Conservation (phyloP, 2,113 vertebrate genomes). For the Balaenoptera acutorostrata region DNA sequence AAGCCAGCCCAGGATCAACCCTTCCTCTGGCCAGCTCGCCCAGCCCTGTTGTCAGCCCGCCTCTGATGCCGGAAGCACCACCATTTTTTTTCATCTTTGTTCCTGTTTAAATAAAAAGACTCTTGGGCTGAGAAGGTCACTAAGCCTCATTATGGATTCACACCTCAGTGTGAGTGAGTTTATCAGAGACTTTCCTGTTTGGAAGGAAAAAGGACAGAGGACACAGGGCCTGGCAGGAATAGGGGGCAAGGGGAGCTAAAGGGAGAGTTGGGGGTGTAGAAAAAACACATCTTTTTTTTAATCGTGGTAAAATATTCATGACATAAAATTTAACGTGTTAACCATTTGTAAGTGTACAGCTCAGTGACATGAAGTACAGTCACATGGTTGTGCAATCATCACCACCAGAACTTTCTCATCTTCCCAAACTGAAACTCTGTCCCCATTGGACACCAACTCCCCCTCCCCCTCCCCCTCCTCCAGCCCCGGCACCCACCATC, state of each 20-base stretch:
- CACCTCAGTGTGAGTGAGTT: neutral
- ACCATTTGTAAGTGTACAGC: fast-evolving
- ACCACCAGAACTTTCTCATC: neutral
- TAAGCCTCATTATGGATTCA: too few relatives aligned
- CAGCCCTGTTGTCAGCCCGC: neutral
- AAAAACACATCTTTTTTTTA: neutral
- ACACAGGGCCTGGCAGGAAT: neutral
- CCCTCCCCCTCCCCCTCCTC: too few relatives aligned
- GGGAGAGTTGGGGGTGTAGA: fast-evolving
- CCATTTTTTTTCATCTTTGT: neutral
- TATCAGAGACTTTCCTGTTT: neutral
- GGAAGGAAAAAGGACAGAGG: neutral
- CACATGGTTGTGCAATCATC: fast-evolving
- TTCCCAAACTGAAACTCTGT: neutral
- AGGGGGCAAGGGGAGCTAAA: fast-evolving
- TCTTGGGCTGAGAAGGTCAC: neutral
- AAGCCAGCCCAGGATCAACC: neutral
- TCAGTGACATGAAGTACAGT: fast-evolving
- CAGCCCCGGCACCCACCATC: too few relatives aligned
- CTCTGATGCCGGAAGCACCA: fast-evolving
- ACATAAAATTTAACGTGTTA: too few relatives aligned
- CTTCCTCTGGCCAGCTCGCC: too few relatives aligned
- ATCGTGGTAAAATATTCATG: neutral
- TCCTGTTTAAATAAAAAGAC: neutral
- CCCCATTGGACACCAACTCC: too few relatives aligned